Evolutionary conservation across 2,888 invertebrate species (phyloP).

Genomic region (Escarpia spicata): DNA sequence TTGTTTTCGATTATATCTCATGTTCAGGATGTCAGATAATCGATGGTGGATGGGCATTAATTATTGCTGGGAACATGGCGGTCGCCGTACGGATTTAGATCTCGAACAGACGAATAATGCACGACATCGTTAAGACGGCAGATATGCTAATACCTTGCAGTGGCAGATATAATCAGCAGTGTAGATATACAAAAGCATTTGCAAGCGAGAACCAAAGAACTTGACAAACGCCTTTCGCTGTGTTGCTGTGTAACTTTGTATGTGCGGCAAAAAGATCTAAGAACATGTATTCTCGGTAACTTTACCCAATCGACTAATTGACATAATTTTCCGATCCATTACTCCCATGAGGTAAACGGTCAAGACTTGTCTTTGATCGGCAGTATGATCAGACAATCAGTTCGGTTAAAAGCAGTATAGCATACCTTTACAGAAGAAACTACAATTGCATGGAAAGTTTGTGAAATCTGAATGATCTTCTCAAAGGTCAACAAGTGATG

Average conservation of each 20-base stretch:
- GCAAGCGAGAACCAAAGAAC: neutral
- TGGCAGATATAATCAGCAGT: neutral
- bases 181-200: neutral
- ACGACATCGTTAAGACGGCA: neutral
- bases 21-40: conserved; percentile 6
- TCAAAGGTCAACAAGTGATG: neutral
- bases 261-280: conserved; percentile 1
- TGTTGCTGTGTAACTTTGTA: neutral
- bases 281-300: neutral
- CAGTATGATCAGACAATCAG: neutral
- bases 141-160: neutral
- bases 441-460: neutral
- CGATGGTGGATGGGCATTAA: conserved; percentile 12
- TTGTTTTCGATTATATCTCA: conserved; percentile 16
- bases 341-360: neutral
- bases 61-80: conserved; percentile 8
- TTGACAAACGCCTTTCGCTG: neutral
- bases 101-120: neutral
- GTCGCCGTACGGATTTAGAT: neutral
- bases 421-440: neutral
- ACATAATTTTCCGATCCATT: conserved; percentile 4
- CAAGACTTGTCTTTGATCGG: neutral
- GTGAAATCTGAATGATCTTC: neutral
- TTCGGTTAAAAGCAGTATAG: neutral
- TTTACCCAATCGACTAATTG: neutral